These are phyloP conservation scores for Beroe ovata DNA, from an alignment of 37 sponge, comb jelly and placozoan species.

Conservation along the genomic window DNA sequence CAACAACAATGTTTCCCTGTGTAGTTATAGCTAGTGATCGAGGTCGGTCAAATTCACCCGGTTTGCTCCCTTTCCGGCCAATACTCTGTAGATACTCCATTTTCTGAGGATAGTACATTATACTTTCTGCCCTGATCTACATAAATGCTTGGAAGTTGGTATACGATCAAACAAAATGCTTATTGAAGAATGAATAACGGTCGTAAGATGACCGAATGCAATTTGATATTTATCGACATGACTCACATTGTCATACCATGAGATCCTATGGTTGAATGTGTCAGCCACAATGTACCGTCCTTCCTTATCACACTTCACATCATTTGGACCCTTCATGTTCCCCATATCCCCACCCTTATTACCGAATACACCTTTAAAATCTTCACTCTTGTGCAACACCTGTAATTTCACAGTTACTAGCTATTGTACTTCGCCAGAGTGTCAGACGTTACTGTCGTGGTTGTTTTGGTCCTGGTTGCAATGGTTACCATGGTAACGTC, in stretches of 20 bases:
- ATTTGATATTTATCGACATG: too few relatives aligned
- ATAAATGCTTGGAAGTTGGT: too few relatives aligned
- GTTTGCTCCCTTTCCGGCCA: conserved; percentile 46
- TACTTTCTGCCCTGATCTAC: too few relatives aligned
- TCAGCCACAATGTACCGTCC: conserved; percentile 58
- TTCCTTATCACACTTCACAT: conserved; percentile 51
- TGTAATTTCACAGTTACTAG: too few relatives aligned
- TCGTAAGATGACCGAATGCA: too few relatives aligned
- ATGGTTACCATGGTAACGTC: too few relatives aligned
- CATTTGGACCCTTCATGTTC: conserved; percentile 49
- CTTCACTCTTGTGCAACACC: conserved; percentile 26
- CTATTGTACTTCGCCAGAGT: too few relatives aligned
- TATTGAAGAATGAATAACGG: too few relatives aligned
- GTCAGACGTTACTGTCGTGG: too few relatives aligned
- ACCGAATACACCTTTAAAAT: conserved; percentile 16
- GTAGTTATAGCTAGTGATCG: conserved; percentile 32
- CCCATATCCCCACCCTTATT: conserved; percentile 5
- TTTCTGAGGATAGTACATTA: conserved; percentile 15
- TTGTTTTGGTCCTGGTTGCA: too few relatives aligned
- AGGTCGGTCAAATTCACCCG: conserved; percentile 54
- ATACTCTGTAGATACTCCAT: conserved; percentile 52
- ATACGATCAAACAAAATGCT: too few relatives aligned
- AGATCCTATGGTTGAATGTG: conserved; percentile 59
- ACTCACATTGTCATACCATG: conserved; percentile 63
- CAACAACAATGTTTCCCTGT: conserved; percentile 46